Evolutionary conservation across 2,113 vertebrate species (phyloP).

Genomic region (Stegostoma tigrinum): DNA sequence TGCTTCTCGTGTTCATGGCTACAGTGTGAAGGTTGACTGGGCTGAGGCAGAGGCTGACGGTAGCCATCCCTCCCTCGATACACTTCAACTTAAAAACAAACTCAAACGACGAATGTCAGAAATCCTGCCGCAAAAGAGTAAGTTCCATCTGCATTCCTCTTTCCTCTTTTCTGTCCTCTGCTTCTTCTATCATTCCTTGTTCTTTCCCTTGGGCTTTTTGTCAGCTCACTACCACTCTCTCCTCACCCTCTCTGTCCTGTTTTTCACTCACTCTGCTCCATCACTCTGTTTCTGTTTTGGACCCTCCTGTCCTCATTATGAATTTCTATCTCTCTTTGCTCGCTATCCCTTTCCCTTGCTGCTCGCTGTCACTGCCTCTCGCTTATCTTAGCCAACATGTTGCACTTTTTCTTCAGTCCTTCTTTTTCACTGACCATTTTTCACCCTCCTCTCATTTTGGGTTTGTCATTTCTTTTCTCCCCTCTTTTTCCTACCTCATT

Average conservation of each 20-base stretch:
- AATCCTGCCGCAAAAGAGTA: constrained; percentile 17
- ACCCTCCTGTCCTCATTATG: too few species aligned
- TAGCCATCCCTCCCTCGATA: constrained; percentile 43
- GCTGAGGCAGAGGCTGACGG: constrained; percentile 39
- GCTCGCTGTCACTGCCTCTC: not conserved
- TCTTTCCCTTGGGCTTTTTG: not conserved
- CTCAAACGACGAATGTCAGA: constrained; percentile 50
- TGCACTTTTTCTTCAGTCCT: not conserved
- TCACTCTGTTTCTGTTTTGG: too few species aligned
- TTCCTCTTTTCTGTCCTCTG: not conserved
- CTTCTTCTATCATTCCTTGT: not conserved
- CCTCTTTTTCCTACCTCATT: not conserved
- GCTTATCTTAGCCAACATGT: not conserved
- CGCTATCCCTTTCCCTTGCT: not conserved
- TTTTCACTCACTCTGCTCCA: not conserved
- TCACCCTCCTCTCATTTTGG: not conserved
- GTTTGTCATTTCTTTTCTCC: not conserved
- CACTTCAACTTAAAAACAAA: constrained; percentile 49
- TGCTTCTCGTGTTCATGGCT: not conserved
- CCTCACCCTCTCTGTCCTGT: not conserved
- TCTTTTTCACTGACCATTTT: not conserved
- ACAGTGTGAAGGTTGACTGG: not conserved
- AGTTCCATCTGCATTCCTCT: not conserved
- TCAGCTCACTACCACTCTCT: not conserved
- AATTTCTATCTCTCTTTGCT: not conserved